Evolutionary conservation across 2,888 invertebrate species (phyloP), one percentile per base, ranked within the genome.

Genomic region (Gerris lacustris): DNA sequence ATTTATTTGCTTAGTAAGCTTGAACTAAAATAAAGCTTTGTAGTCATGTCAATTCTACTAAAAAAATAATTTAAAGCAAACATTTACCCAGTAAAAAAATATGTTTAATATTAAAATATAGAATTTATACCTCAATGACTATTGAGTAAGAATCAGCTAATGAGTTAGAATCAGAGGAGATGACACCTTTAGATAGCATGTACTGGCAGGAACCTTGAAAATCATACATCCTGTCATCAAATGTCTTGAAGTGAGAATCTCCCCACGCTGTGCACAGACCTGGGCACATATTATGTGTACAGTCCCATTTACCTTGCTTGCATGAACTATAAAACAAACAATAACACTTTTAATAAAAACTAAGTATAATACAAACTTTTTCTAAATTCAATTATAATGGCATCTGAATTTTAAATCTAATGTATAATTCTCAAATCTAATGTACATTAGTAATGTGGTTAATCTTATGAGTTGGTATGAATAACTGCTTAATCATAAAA

Each of bases 131-230:
- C 83, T 90, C 91, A 76, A 92, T 89, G 67, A 89, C 87, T 0
- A 95, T 86, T 70, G 86, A 86, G 78, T 92, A 93, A 0, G 85
- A 84, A 75, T 90, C 88, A 6, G 83, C 84, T 31, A 31, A 31
- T 31, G 31, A 31, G 31, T 31, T 31, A 31, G 31, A 31, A 31
- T 31, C 31, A 9, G 80, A 79, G 70, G 82, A 82, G 0, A 84
- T 84, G 6, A 80, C 81, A 0, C 91, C 92, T 80, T 92, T 92
- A 0, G 89, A 88, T 69, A 95, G 82, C 11, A 93, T 85, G 76
- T 95, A 95, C 73, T 91, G 90, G 79, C 95, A 95, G 72, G 89
- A 87, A 0, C 95, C 95, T 80, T 94, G 92, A 81, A 94, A 95
- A 79, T 94, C 92, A 79, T 86, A 95, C 71, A 86, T 83, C 5